Conservation (phyloP, 2,888 invertebrate species). For the Carterocephalus palaemon region DNA sequence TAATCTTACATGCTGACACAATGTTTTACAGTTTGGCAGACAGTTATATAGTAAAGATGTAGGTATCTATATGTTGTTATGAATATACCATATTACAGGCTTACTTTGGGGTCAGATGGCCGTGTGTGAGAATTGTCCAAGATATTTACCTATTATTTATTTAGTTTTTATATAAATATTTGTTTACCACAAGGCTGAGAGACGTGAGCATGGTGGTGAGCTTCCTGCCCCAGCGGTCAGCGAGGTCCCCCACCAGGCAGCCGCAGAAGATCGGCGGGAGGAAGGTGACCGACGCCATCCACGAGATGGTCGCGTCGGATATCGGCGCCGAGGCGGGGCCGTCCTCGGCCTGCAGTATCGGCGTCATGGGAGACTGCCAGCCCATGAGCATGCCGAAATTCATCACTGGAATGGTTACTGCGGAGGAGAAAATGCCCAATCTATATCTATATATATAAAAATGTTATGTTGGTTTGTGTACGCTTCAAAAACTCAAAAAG, state of each 20-base stretch:
- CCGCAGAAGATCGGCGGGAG: constrained; percentile 77
- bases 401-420: constrained; percentile 76
- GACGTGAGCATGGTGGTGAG: constrained; percentile 72
- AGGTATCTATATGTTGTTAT: no score
- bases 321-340: constrained; percentile 72
- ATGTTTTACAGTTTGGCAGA: no score
- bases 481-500: no score
- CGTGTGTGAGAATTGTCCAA: no score
- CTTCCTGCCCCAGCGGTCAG: constrained; percentile 77
- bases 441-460: not conserved
- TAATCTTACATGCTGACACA: no score
- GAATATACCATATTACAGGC: no score
- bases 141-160: no score
- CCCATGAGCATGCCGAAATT: constrained; percentile 79
- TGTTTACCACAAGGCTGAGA: constrained; percentile 75
- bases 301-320: constrained; percentile 71
- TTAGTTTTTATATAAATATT: no score
- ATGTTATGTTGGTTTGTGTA: no score
- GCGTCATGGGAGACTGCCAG: constrained; percentile 79
- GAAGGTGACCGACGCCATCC: constrained; percentile 79
- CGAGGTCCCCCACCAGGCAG: constrained; percentile 72
- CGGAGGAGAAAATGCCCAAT: constrained; percentile 34
- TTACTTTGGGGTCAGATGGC: no score
- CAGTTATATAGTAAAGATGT: no score
- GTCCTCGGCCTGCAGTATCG: constrained; percentile 63